Evolutionary conservation across 2,888 invertebrate genomes (phyloP), one percentile per base, ranked within the genome.

Genomic region (Calameuta pallipes): DNA sequence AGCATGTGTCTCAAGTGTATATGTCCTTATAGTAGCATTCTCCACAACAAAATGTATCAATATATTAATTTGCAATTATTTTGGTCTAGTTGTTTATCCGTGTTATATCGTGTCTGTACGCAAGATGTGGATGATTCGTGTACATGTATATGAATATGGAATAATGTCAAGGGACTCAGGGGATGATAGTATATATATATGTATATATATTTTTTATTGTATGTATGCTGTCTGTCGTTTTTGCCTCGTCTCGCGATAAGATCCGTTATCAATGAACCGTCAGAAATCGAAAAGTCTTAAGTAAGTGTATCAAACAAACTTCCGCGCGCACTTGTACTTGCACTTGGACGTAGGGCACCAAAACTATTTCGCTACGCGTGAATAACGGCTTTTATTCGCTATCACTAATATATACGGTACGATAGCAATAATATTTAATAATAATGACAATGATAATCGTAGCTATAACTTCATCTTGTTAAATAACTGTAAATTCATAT

Each of bases 1-100:
- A 37, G 30, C 74, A 74, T 34, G 74, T 74, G 74, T 36, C 37
- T 33, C 71, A 35, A 36, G 30, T 37, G 76, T 79, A 79, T 80
- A 56, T 56, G 56, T 56, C 56, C 56, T 56, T 56, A 56, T 56
- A 56, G 56, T 41, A 41, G 30, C 70, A 78, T 78, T 76, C 41
- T 68, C 76, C 81, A 77, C 76, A 77, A 74, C 80, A 85, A 83
- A 87, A 87, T 86, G 85, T 85, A 87, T 85, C 84, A 85, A 85
- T 86, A 86, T 85, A 86, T 86, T 82, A 83, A 86, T 87, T 87
- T 84, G 85, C 86, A 86, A 85, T 83, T 84, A 84, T 84, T 84
- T 87, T 83, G 84, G 83, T 86, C 84, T 86, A 83, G 83, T 84
- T 84, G 82, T 80, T 79, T 78, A 81, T 80, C 74, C 79, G 73